Evolutionary conservation across 2,797 vertebrate species (phyloP).

Genomic region (Podarcis siculus): DNA sequence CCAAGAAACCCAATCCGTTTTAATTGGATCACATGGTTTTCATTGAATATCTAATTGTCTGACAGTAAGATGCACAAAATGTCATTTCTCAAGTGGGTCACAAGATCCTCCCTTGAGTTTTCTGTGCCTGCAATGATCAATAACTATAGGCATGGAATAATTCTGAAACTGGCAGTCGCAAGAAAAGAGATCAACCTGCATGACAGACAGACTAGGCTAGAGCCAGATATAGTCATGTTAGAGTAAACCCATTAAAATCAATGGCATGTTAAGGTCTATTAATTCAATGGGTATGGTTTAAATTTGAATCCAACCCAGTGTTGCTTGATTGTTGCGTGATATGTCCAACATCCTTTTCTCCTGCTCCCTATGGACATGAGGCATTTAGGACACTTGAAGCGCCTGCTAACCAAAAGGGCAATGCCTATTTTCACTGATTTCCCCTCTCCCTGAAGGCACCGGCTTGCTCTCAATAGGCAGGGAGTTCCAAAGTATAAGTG

Average conservation of each 20-base stretch:
- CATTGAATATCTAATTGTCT: constrained; percentile 22
- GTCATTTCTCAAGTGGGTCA: constrained; percentile 7
- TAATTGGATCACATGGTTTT: constrained; percentile 9
- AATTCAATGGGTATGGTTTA: no score
- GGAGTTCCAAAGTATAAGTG: not conserved
- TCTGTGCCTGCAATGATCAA: not conserved
- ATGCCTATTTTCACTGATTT: not conserved
- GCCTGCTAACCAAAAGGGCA: not conserved
- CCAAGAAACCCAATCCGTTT: constrained; percentile 13
- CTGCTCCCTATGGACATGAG: not conserved
- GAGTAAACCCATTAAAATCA: no score
- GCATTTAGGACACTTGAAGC: not conserved
- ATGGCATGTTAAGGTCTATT: no score
- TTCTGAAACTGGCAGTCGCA: not conserved
- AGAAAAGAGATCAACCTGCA: not conserved
- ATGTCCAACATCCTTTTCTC: not conserved
- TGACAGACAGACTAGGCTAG: not conserved
- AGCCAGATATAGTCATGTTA: not conserved
- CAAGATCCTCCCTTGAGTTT: not conserved
- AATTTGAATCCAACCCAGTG: no score
- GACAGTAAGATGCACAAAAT: not conserved
- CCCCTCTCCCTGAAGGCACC: not conserved
- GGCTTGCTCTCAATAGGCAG: no score
- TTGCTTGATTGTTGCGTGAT: no score
- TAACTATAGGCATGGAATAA: not conserved